Evolutionary conservation across 2,888 invertebrate species (phyloP), one percentile per base, ranked within the genome.

Genomic region (Tipula vernalis): DNA sequence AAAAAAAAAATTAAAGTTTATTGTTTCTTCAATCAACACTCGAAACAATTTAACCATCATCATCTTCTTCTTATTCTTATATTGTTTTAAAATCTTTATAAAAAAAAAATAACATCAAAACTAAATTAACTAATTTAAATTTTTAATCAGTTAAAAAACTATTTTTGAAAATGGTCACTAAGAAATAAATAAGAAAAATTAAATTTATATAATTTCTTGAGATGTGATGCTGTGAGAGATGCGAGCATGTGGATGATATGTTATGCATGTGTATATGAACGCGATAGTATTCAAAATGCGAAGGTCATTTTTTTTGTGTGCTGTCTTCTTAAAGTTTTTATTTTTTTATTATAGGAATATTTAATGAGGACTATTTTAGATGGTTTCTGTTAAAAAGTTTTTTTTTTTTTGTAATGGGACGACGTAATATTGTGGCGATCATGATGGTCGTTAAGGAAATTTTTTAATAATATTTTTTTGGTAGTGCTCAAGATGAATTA

Each of bases 81-180:
- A 12, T 71, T 71, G 71, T 71, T 71, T 71, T 71, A 71, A 39
- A 39, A 39, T n/a, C n/a, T 39, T 39, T 13, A 83, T 12, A 39
- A 84, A 39, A 84, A n/a, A 83, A 36, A 84, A 84, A 84, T 39
- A 84, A 84, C 84, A 84, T 84, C 84, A 84, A 84, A 84, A 84
- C 15, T 41, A 84, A 84, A 84, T 84, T 84, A 84, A 84, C 84
- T 84, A 84, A 84, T 84, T 84, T 84, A 84, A 84, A 84, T 39
- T 84, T 84, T 84, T 84, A 84, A 84, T 84, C 84, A 84, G 84
- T 84, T 39, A 39, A 84, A 84, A 84, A 84, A 8, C 84, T 84
- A 84, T 84, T 84, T 84, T 39, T n/a, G 41, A 41, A 84, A 84
- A 84, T 84, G 84, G 41, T 39, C 84, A 84, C 84, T 84, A 84